Base-by-base conservation (phyloP, 1,140 invertebrate species). In the Streblospio benedicti region DNA sequence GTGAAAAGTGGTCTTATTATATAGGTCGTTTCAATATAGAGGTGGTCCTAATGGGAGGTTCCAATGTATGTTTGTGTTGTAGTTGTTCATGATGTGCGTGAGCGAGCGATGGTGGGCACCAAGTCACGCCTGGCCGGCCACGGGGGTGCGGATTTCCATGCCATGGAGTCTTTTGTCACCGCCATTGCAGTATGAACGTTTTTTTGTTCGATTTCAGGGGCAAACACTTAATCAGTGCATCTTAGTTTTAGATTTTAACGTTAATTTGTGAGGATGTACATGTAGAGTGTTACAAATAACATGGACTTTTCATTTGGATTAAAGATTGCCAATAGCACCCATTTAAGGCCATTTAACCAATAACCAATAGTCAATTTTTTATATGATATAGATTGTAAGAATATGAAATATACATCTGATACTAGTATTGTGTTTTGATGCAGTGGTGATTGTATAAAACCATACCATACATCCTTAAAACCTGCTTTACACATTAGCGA, bases 141-240 rank as follows among this genome's bases (percentile, higher is more conserved):
- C 65, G 72, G 73, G 25, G 75, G 75, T 25, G 74, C 75, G 3
- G 79, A 80, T 63, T 78, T 64, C 50, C 67, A 66, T 20, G 43
- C 76, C 2, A 74, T 80, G 56, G 51, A 72, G 38, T 57, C 71
- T n/a, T 80, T 79, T 67, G 62, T 78, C 16, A 59, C 71, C 41
- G 74, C 76, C 16, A 61, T 76, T 35, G 64, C 63, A 31, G 70
- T 72, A 62, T 60, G 25, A 18, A 33, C 16, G 14, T 23, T 18
- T 14, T 16, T 49, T 45, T 57, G 25, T 25, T 25, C 6, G 16
- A 50, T 3, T 16, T 50, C 16, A 5, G 16, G 28, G 1, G 16
- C 16, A 16, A 50, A 25, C 5, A 2, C 25, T 50, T 5, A 16
- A 14, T 3, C 16, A 18, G 16, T 50, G 23, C 1, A 25, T 18